Conservation (phyloP, 1,140 invertebrate genomes). For the Berghia stephanieae region DNA sequence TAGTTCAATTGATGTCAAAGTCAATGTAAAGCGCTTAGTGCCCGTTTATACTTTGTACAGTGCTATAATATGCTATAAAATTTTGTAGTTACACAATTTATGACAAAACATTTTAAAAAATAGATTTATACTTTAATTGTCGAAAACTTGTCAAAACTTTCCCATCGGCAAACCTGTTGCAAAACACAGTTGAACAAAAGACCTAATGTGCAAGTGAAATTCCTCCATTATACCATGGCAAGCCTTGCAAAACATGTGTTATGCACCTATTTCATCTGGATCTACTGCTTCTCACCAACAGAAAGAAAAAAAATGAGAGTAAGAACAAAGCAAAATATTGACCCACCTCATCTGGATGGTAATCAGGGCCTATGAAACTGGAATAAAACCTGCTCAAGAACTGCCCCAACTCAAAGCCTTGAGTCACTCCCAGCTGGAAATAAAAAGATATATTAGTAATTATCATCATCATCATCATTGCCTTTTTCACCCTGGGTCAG, state of each 20-base stretch:
- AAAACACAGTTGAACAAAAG: not conserved
- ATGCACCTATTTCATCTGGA: not conserved
- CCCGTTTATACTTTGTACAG: too few relatives aligned
- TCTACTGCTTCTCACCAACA: not conserved
- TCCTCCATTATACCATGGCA: not conserved
- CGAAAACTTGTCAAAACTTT: too few relatives aligned
- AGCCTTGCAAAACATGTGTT: not conserved
- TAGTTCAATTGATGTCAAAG: not conserved
- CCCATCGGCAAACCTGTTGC: too few relatives aligned
- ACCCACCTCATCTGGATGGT: slow-evolving; percentile 23
- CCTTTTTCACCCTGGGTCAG: too few relatives aligned
- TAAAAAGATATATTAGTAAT: not conserved
- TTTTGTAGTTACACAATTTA: too few relatives aligned
- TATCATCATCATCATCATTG: too few relatives aligned
- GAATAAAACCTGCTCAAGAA: slow-evolving; percentile 26
- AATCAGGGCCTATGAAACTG: slow-evolving; percentile 21
- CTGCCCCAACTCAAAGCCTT: slow-evolving; percentile 34
- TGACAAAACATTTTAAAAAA: too few relatives aligned
- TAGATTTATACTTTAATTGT: too few relatives aligned
- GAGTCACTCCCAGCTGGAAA: slow-evolving; percentile 35
- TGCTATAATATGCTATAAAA: too few relatives aligned
- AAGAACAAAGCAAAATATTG: not conserved
- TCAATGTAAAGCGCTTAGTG: not conserved
- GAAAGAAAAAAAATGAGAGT: not conserved
- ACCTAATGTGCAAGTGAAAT: not conserved